Evolutionary conservation across 1,140 invertebrate species (phyloP).

Genomic region (honey bee (Apis mellifera)): Amel_HAv3.1 CM009933.2:6494501-6495000

Average conservation of each 20-base stretch:
- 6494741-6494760: slow-evolving; percentile 13
- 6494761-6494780: not conserved
- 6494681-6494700: not conserved
- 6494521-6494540: too few relatives aligned
- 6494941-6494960: not conserved
- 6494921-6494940: not conserved
- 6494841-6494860: too few relatives aligned
- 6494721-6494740: not conserved
- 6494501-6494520: not conserved
- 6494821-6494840: not conserved
- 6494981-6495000: not conserved
- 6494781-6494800: too few relatives aligned
- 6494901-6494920: too few relatives aligned
- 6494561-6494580: not conserved
- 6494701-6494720: not conserved
- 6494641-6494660: not conserved
- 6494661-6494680: slow-evolving; percentile 18
- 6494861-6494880: not conserved
- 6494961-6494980: not conserved
- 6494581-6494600: not conserved
- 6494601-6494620: slow-evolving; percentile 23
- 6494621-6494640: slow-evolving; percentile 31
- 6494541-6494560: not conserved
- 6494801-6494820: too few relatives aligned
- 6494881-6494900: not conserved